Percentiles rank a stretch among this genome's conserved stretches.
phyloP scores from a whole-genome alignment of 2,797 vertebrate species.

The Melanotaenia trifasciata region DNA sequence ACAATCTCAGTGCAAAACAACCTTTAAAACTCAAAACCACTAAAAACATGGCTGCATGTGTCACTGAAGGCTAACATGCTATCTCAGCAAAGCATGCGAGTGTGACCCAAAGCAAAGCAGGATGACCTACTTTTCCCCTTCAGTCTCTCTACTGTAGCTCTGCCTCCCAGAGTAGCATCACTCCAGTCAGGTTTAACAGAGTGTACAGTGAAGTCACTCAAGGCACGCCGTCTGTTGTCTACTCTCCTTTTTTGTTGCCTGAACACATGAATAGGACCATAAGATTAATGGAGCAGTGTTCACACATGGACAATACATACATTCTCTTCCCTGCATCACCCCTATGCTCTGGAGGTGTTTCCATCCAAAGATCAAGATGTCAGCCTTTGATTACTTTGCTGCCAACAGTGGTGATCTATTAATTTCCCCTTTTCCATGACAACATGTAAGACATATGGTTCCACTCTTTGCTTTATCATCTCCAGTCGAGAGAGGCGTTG shows the following conservation, averaged over 20 bases:
- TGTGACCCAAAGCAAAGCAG: constrained; percentile 72
- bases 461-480: constrained; percentile 55
- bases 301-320: constrained; percentile 33
- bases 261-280: constrained; percentile 61
- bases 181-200: constrained; percentile 73
- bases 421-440: constrained; percentile 42
- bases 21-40: constrained; percentile 20
- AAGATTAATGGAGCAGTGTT: constrained; percentile 53
- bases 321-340: constrained; percentile 16
- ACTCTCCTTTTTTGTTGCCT: constrained; percentile 36
- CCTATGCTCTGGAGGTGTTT: constrained; percentile 42
- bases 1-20: constrained; percentile 8
- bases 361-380: constrained; percentile 49
- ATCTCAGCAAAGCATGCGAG: constrained; percentile 68
- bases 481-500: constrained; percentile 35
- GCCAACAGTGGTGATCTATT: constrained; percentile 43
- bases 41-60: constrained; percentile 42
- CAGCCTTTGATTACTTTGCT: constrained; percentile 51
- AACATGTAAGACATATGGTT: constrained; percentile 62
- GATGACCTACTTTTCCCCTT: constrained; percentile 83
- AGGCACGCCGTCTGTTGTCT: constrained; percentile 62
- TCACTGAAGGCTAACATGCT: constrained; percentile 56
- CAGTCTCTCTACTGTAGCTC: constrained; percentile 68
- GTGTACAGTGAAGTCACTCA: constrained; percentile 81
- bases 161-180: constrained; percentile 65